A percentile compares a stretch with the other conserved stretches of the same genome.
phyloP scores from a whole-genome alignment of 2,797 vertebrate genomes.

The Eurystomus glaucurus region DNA sequence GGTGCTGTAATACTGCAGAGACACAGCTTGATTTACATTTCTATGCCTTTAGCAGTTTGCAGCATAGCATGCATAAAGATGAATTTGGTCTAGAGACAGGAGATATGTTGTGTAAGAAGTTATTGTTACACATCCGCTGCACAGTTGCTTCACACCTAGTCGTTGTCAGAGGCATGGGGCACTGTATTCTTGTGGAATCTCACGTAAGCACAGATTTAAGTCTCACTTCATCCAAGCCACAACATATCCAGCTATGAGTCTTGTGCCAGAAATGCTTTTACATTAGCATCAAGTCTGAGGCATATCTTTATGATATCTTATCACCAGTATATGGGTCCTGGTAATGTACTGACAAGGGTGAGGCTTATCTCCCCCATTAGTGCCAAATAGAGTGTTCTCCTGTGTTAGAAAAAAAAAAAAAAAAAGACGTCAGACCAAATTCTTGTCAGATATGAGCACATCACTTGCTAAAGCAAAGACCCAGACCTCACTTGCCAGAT shows the following conservation, averaged over 20 bases:
- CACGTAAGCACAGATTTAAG: background rate
- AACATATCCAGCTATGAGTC: background rate
- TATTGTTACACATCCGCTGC: background rate
- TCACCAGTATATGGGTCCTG: rapidly evolving
- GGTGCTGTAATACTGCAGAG: background rate
- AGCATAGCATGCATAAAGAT: background rate
- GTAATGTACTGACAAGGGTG: background rate
- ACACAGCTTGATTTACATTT: background rate
- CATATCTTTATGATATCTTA: background rate
- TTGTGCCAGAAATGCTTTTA: background rate
- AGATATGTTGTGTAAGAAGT: background rate
- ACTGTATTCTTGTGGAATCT: background rate
- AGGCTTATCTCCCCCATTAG: background rate
- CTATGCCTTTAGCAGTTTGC: background rate
- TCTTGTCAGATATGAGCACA: background rate
- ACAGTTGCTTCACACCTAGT: background rate
- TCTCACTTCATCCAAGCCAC: background rate
- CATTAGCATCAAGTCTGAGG: background rate
- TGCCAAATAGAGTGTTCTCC: no score
- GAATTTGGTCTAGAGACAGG: background rate
- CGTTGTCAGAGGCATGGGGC: background rate
- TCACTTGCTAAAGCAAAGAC: background rate
- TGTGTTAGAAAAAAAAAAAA: background rate
- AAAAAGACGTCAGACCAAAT: background rate
- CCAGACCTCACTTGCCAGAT: background rate